Evolutionary conservation across 2,888 invertebrate genomes (phyloP), one percentile per base, ranked within the genome.

Genomic region (Resseliella maxima): DNA sequence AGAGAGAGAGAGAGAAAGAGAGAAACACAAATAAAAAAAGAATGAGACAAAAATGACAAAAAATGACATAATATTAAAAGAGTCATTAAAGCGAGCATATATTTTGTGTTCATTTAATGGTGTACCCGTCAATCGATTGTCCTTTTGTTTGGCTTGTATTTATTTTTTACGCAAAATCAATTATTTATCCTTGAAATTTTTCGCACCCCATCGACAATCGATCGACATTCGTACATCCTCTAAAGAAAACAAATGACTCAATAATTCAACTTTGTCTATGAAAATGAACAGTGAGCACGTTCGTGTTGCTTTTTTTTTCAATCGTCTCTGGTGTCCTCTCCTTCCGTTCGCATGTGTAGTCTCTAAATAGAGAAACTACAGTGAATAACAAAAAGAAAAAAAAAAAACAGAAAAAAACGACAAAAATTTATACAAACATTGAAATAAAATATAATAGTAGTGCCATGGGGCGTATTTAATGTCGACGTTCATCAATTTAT

Each of bases 401-500:
- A 54, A 15, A 35, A 38, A n/a, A 83, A 83, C 21, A 38, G 24
- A 83, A 38, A 72, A 72, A 72, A 35, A 81, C 81, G 36, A 36
- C 21, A 18, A 81, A 18, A 83, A 38, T 83, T 83, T 83, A 83
- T 83, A 83, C 83, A 83, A 83, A 83, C 83, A 83, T 38, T 38
- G 38, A 83, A 45, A 85, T 85, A 86, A 64, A 86, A 86, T 36
- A 86, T 86, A 86, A 86, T 86, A 31, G 85, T 31, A 31, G 41
- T 46, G 86, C 86, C 54, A 72, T 54, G 86, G 86, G 86, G 86
- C 86, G 86, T 86, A 86, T 54, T 86, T 86, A 35, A 72, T 86
- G 86, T 86, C 86, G 54, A 64, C 86, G 86, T 86, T 86, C 72
- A 86, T 86, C 86, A 86, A 86, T 86, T 86, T 86, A 86, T 86